Evolutionary conservation across 1,140 invertebrate genomes (phyloP), one percentile per base, ranked within the genome.

Genomic region (Kradibia gibbosae): DNA sequence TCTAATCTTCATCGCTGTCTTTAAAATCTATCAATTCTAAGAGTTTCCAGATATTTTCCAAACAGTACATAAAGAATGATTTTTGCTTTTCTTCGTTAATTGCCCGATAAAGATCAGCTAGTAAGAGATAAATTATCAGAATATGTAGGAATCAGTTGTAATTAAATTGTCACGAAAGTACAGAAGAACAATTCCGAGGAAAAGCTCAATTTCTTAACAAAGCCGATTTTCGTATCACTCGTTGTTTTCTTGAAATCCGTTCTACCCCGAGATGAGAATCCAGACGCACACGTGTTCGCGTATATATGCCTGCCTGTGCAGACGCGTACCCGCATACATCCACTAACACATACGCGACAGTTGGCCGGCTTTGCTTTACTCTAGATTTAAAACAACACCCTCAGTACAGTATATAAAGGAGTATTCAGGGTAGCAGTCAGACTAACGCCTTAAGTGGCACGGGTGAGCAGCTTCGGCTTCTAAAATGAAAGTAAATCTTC

Each of bases 381-480:
- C 57, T 76, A 78, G 60, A 78, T 78, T 78, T 28, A 78, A 78
- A 39, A 53, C 62, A 67, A 36, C 57, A 31, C 39, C 36, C 15
- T 50, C 0, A 34, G 10, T 45, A 22, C 20, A 22, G 3, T 57
- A 42, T 42, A 75, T 13, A 75, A 42, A 74, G 72, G 15, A 74
- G 53, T 60, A 31, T 39, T 25, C n/a, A 28, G 57, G 55, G 17
- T 28, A 20, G 1, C 39, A 31, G 11, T 36, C 28, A 22, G n/a
- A n/a, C 36, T n/a, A 31, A 25, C 13, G 45, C 22, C 53, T 60
- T 75, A 75, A 75, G 53, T 60, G 53, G 53, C 73, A 20, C 34
- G 53, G 48, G 65, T 48, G 62, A 53, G 53, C 28, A 77, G 48
- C 25, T 78, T 78, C 36, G 31, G 65, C 34, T 50, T 48, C 20